Base-by-base conservation (phyloP, 1,140 invertebrate species). In the Solen grandis region DNA sequence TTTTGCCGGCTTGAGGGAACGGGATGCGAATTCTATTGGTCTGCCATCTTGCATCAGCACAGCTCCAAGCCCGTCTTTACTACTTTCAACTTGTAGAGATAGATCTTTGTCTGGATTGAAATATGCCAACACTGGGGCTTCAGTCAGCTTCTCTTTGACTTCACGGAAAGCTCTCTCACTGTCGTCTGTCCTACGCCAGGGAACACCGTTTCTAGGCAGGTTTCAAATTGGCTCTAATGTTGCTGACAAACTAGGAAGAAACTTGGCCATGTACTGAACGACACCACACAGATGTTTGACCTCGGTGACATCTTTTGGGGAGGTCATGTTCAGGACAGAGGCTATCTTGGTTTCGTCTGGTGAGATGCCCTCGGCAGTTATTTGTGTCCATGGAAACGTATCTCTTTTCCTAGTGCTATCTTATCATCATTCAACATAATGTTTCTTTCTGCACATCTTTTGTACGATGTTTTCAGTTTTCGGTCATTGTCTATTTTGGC, bases 21-120 rank as follows among this genome's bases (percentile, higher is more conserved):
- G 78, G 1, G 92, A 94, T 16, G 91, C 91, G 81, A 88, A 93
- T 10, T 90, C 89, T 1, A 94, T 86, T 0, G 90, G 91, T 81
- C 84, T 91, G 91, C 90, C n/a, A 59, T 92, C 85, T 82, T 94
- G 93, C n/a, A 93, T 54, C 4, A 94, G 50, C 5, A 90, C 89
- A 55, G 90, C 89, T 13, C 92, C 92, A 27, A 93, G 70, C 1
- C 90, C 93, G 27, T 85, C 27, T 35, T 82, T 55, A 55, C 52
- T 80, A 33, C 74, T 83, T 79, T 88, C 85, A 8, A 70, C 63
- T 72, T 88, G 80, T 14, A 89, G 36, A 5, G 76, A 63, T 31
- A 85, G 60, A 31, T 68, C 25, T 62, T 82, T 82, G 0, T 69
- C 41, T 13, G 60, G 35, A 19, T 89, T 80, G 46, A 83, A 89